A percentile compares a stretch with the other conserved stretches of the same genome.
phyloP scores from a whole-genome alignment of 2,888 invertebrate genomes.

The Trachelus stipa region DNA sequence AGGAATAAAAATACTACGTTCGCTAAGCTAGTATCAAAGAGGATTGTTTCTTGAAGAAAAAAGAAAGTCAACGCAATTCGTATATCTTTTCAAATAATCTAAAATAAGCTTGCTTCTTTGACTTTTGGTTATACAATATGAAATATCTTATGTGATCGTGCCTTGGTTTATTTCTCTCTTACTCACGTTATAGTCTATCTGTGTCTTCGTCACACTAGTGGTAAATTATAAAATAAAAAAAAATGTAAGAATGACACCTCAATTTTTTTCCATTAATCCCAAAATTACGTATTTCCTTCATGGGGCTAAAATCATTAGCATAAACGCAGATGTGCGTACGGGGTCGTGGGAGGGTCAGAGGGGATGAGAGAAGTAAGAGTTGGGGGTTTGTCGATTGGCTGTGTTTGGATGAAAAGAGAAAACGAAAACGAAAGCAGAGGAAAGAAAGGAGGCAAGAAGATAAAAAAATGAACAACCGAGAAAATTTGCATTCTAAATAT shows the following conservation, averaged over 20 bases:
- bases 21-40: neutral
- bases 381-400: neutral
- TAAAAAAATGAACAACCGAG: neutral
- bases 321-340: neutral
- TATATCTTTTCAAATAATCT: neutral
- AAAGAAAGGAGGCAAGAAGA: neutral
- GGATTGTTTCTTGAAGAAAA: neutral
- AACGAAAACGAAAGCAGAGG: neutral
- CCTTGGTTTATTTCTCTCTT: neutral
- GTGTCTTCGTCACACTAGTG: no score
- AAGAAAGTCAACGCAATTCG: neutral
- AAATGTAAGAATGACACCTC: no score
- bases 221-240: no score
- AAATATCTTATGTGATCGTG: neutral
- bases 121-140: neutral
- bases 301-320: neutral
- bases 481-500: constrained; percentile 8
- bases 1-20: no score
- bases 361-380: no score
- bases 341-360: neutral
- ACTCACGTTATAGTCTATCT: no score
- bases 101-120: no score
- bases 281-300: neutral
- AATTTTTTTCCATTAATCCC: no score
- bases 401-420: neutral